A percentile compares a stretch with the other conserved stretches of the same genome.
Evolutionary conservation across 1,140 invertebrate genomes (phyloP).

Genomic region (Drosophila melanica): DNA sequence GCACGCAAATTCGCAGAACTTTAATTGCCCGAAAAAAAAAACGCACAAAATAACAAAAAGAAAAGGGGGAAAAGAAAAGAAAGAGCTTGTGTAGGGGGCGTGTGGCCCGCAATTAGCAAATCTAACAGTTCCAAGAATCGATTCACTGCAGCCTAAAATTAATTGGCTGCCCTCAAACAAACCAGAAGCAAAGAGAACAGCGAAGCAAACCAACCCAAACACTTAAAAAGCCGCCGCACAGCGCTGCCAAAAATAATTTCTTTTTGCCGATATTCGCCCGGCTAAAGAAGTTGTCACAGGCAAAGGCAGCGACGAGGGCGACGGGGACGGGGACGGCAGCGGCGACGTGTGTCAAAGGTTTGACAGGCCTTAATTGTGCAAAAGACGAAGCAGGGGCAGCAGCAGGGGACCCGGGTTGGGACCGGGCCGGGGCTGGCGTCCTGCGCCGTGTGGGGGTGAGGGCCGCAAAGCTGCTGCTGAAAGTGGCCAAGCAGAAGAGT

Average conservation of each 20-base stretch:
- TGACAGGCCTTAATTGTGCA: slow-evolving; percentile 77
- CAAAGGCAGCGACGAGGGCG: slow-evolving; percentile 20
- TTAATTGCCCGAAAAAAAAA: slow-evolving; percentile 55
- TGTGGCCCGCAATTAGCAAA: slow-evolving; percentile 78
- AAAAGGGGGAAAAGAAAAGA: background rate
- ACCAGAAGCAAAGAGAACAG: slow-evolving; percentile 7
- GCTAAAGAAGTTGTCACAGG: slow-evolving; percentile 60
- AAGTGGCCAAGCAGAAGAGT: slow-evolving; percentile 26
- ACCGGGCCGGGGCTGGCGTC: background rate
- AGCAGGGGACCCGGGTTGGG: background rate
- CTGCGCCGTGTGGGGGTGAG: background rate
- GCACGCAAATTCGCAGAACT: slow-evolving; percentile 71
- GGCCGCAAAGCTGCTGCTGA: slow-evolving; percentile 4
- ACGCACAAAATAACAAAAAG: slow-evolving; percentile 6
- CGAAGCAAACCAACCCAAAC: background rate
- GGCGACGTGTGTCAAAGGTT: slow-evolving; percentile 79
- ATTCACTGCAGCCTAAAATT: slow-evolving; percentile 71
- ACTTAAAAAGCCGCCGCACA: slow-evolving; percentile 42
- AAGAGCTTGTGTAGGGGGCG: slow-evolving; percentile 30
- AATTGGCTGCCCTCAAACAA: slow-evolving; percentile 56
- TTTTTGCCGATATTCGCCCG: slow-evolving; percentile 32
- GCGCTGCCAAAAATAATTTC: slow-evolving; percentile 55
- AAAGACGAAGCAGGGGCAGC: slow-evolving; percentile 9
- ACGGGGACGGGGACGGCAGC: slow-evolving; percentile 11
- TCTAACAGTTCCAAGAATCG: slow-evolving; percentile 82